A percentile compares a stretch with the other conserved stretches of the same genome.
These are phyloP conservation scores for Heliconius nattereri DNA, from an alignment of 1,140 invertebrate genomes.

Conservation along the genomic window DNA sequence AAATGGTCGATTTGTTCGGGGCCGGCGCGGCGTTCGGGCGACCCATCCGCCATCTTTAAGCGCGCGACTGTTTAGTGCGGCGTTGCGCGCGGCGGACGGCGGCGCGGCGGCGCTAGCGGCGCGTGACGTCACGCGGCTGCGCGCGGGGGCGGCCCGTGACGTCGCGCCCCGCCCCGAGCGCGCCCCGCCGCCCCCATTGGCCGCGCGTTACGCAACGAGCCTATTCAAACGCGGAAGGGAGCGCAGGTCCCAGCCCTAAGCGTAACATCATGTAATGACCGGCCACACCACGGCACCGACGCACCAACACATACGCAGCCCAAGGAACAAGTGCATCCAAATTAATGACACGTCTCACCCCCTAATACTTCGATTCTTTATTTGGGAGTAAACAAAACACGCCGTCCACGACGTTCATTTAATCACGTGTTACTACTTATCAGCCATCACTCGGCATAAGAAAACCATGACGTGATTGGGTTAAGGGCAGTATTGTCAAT, in stretches of 20 bases:
- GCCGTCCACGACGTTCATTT: conserved; percentile 25
- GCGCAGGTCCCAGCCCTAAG: conserved; percentile 73
- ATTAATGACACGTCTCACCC: conserved; percentile 70
- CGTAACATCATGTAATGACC: conserved; percentile 75
- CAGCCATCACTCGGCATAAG: neutral
- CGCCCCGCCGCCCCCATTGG: conserved; percentile 75
- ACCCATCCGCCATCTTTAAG: conserved; percentile 82
- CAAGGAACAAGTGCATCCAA: conserved; percentile 69
- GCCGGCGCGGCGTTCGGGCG: conserved; percentile 62
- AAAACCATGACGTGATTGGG: neutral
- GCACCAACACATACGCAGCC: conserved; percentile 30
- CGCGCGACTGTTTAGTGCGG: conserved; percentile 78
- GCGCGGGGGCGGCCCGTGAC: conserved; percentile 53
- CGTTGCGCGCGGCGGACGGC: conserved; percentile 60
- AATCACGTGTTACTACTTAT: conserved; percentile 17
- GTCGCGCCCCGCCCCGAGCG: conserved; percentile 75
- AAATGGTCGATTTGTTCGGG: conserved; percentile 70
- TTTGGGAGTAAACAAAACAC: conserved; percentile 36
- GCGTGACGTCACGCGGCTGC: conserved; percentile 51
- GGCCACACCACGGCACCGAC: conserved; percentile 40
- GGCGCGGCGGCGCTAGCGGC: conserved; percentile 64
- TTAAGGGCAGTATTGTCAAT: neutral
- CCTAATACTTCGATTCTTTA: conserved; percentile 45
- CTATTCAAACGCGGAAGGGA: conserved; percentile 78
- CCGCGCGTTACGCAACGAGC: conserved; percentile 78